These are phyloP conservation scores for Pogona vitticeps DNA, from an alignment of 2,113 vertebrate species.

Conservation along the genomic window DNA sequence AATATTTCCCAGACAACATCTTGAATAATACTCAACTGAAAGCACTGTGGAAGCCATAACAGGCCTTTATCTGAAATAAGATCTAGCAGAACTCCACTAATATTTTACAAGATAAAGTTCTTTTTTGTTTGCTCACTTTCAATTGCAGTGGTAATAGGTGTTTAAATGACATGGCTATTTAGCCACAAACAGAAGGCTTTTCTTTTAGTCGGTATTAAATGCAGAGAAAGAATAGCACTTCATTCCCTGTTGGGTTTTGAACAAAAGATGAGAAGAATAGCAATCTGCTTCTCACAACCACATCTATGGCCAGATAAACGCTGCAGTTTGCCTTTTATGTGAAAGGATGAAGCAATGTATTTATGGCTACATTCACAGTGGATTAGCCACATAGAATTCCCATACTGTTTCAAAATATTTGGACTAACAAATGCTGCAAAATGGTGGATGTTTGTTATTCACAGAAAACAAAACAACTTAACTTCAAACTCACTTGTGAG, in stretches of 20 bases:
- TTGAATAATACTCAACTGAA: slow-evolving; percentile 33
- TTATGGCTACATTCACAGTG: neutral
- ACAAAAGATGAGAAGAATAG: neutral
- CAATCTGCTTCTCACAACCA: neutral
- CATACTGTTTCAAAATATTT: neutral
- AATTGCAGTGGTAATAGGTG: slow-evolving; percentile 32
- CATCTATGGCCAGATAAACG: neutral
- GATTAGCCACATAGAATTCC: neutral
- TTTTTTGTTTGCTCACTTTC: slow-evolving; percentile 35
- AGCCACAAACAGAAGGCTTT: slow-evolving; percentile 49
- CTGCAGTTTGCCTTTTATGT: neutral
- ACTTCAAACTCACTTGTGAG: neutral
- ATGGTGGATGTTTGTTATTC: neutral
- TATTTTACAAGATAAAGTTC: slow-evolving; percentile 46
- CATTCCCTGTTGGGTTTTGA: neutral
- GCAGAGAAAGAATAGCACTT: slow-evolving; percentile 14
- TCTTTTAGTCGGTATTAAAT: neutral
- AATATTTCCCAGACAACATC: slow-evolving; percentile 51
- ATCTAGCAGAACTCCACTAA: slow-evolving; percentile 44
- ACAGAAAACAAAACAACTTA: neutral
- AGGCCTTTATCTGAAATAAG: slow-evolving; percentile 57
- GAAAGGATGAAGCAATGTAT: neutral
- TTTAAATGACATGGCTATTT: slow-evolving; percentile 58
- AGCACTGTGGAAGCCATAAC: slow-evolving; percentile 12
- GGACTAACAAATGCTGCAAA: neutral